phyloP scores from a whole-genome alignment of 2,888 invertebrate genomes.

The Drosophila limbata region DNA sequence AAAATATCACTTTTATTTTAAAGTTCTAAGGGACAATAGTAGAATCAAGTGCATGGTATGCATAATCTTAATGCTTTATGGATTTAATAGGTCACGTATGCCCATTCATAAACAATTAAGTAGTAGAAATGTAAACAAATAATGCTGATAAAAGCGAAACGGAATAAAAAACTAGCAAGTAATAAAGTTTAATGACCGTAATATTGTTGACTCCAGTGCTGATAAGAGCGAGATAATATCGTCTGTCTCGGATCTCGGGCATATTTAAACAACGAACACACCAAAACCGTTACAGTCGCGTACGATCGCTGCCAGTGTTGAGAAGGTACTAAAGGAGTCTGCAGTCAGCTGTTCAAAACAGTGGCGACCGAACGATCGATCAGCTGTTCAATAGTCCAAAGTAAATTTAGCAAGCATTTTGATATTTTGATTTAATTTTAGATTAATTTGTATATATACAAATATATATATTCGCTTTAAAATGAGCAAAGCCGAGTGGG shows the following conservation, averaged over 20 bases:
- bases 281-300: conserved; percentile 42
- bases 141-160: conserved; percentile 12
- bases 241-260: neutral
- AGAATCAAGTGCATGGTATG: neutral
- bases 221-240: conserved; percentile 53
- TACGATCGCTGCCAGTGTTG: conserved; percentile 58
- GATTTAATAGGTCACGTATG: conserved; percentile 4
- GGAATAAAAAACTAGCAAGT: conserved; percentile 26
- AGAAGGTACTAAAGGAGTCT: conserved; percentile 35
- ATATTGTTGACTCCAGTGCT: neutral
- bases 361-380: neutral
- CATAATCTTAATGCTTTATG: neutral
- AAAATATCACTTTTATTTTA: neutral
- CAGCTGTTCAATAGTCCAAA: conserved; percentile 9
- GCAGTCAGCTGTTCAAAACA: conserved; percentile 48
- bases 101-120: conserved; percentile 3
- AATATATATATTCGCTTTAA: conserved; percentile 7
- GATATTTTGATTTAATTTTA: conserved; percentile 1
- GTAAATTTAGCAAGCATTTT: neutral
- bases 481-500: conserved; percentile 82
- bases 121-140: conserved; percentile 10
- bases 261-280: conserved; percentile 58
- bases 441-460: conserved; percentile 3
- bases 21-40: neutral
- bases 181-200: conserved; percentile 20